Evolutionary conservation across 2,888 invertebrate genomes (phyloP), one percentile per base, ranked within the genome.

Genomic region (Cataglyphis rosenhaueri): DNA sequence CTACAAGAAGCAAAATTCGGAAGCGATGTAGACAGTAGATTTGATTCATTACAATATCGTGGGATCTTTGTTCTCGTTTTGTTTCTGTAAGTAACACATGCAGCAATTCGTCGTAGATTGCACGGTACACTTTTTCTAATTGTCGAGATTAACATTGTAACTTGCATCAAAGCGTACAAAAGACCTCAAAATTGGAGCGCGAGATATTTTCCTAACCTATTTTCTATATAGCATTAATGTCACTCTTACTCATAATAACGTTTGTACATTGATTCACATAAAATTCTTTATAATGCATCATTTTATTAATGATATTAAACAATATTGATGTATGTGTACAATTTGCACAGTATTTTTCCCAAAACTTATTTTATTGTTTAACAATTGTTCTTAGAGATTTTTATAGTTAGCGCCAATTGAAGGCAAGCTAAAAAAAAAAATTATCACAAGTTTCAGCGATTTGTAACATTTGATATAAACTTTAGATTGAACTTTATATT

Each of bases 161-260:
- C 32, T 66, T 21, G 38, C 6, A 35, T 70, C 25, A 70, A 3
- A 32, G 18, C 5, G 21, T 57, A 9, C 12, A 41, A 44, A 70
- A 59, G 3, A 35, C 4, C 59, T 68, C 70, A 79, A 48, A 44
- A 32, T 18, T 57, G 8, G 21, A 35, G 15, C 38, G 15, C 41
- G 4, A 9, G 12, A 32, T 35, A 59, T 12, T 71, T 70, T 78
- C 59, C 78, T 79, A 79, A 79, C 78, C 78, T 79, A 79, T 71
- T 5, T 35, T 25, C 1, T 1, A 8, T n/a, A 8, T 12, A 55
- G 8, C 18, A 57, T 2, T 21, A 0, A 57, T 44, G 18, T 44
- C 8, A 2, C 21, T 21, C 12, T 3, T 21, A 12, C 0, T 4
- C 1, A 9, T 12, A 32, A 10, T 12, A 21, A 44, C 5, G 9